Evolutionary conservation across 2,113 vertebrate species (phyloP).

Genomic region (Fregetta grallaria): DNA sequence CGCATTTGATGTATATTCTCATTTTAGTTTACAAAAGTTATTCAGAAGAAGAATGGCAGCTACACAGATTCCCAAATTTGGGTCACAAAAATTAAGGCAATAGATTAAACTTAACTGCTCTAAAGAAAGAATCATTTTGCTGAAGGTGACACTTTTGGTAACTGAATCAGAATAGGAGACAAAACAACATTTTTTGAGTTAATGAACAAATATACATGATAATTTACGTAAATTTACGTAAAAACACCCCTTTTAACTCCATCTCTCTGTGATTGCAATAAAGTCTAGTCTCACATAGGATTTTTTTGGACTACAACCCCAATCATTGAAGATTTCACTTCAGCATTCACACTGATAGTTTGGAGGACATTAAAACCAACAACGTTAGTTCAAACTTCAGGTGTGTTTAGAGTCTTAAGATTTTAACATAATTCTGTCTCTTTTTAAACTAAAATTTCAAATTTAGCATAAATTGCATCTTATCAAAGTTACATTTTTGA

Average conservation of each 20-base stretch:
- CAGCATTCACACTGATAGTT: neutral
- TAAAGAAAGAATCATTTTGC: neutral
- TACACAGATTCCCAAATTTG: neutral
- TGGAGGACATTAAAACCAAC: neutral
- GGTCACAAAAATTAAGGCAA: neutral
- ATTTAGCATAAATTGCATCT: neutral
- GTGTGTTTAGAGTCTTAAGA: neutral
- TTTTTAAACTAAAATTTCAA: constrained; percentile 2
- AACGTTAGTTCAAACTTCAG: neutral
- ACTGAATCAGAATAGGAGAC: neutral
- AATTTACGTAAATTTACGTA: constrained; percentile 19
- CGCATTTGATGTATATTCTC: neutral
- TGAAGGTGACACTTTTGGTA: neutral
- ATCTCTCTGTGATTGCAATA: neutral
- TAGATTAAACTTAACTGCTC: neutral
- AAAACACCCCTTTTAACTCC: neutral
- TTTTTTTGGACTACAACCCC: neutral
- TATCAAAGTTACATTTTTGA: constrained; percentile 5
- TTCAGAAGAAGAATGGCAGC: neutral
- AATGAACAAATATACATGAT: neutral
- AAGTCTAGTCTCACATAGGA: neutral
- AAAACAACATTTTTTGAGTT: neutral
- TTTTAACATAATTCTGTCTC: neutral
- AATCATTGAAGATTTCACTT: neutral
- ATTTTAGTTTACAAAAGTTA: neutral